phyloP scores from a whole-genome alignment of 2,113 vertebrate genomes.

The Illadopsis cleaveri region DNA sequence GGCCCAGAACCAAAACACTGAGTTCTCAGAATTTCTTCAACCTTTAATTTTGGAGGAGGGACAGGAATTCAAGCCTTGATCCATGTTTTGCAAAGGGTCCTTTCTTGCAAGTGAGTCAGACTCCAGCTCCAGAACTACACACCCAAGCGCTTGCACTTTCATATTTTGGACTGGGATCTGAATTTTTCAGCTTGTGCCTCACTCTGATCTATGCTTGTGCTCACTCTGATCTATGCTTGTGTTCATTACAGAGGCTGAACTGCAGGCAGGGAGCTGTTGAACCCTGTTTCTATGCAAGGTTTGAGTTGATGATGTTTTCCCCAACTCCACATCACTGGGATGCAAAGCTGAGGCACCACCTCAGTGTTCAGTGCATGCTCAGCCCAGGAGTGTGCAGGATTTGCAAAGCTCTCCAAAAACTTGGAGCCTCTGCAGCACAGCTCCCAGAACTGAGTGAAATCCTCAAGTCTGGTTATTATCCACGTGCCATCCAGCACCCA shows the following conservation, averaged over 20 bases:
- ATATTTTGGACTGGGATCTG: neutral
- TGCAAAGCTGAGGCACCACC: neutral
- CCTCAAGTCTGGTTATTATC: neutral
- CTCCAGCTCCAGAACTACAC: neutral
- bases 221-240: neutral
- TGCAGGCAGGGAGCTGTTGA: neutral
- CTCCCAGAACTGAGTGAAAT: neutral
- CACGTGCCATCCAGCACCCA: neutral
- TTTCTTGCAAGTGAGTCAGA: slow-evolving; percentile 16
- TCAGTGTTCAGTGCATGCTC: neutral
- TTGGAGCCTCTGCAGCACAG: neutral
- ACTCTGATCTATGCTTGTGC: neutral
- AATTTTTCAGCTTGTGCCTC: neutral
- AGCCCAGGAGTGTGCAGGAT: neutral
- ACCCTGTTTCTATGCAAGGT: neutral
- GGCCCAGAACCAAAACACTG: slow-evolving; percentile 4
- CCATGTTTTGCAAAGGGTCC: neutral
- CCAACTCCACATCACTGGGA: neutral
- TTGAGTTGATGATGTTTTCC: neutral
- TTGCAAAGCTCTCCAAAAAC: neutral
- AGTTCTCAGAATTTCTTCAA: neutral
- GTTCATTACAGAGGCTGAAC: neutral
- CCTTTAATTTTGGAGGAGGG: neutral
- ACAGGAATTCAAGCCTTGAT: slow-evolving; percentile 9
- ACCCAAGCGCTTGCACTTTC: neutral